These are phyloP conservation scores for Chironomus striatipennis DNA, from an alignment of 1,140 invertebrate species.

Conservation along the genomic window DNA sequence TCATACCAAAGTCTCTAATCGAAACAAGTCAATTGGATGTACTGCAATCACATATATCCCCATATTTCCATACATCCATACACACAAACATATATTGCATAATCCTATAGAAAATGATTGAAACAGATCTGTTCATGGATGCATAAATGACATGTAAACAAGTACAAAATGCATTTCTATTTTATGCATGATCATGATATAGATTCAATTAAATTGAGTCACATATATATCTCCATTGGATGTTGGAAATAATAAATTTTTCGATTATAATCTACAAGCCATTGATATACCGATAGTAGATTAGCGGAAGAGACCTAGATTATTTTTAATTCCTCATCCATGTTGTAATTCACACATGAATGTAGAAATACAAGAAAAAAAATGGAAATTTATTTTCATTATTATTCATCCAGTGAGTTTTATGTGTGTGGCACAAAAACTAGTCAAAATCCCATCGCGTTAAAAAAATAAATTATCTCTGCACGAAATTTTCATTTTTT, in stretches of 20 bases:
- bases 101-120: not conserved
- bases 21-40: too few relatives aligned
- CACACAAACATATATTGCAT: too few relatives aligned
- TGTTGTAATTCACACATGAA: too few relatives aligned
- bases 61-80: too few relatives aligned
- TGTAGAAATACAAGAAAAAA: not conserved
- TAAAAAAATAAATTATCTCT: conserved; percentile 4
- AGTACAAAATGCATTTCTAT: not conserved
- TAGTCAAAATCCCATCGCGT: not conserved
- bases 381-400: not conserved
- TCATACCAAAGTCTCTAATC: too few relatives aligned
- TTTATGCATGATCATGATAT: not conserved
- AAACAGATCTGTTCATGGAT: not conserved
- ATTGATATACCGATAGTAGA: not conserved
- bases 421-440: not conserved
- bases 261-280: not conserved
- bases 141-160: conserved; percentile 13
- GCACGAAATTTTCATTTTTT: too few relatives aligned
- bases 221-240: not conserved
- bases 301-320: conserved; percentile 6
- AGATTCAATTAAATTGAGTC: conserved; percentile 3
- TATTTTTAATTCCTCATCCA: not conserved
- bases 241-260: not conserved
- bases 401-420: too few relatives aligned
- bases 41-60: too few relatives aligned